Evolutionary conservation across 2,888 invertebrate species (phyloP), one percentile per base, ranked within the genome.

Genomic region (Diarsia brunnea): DNA sequence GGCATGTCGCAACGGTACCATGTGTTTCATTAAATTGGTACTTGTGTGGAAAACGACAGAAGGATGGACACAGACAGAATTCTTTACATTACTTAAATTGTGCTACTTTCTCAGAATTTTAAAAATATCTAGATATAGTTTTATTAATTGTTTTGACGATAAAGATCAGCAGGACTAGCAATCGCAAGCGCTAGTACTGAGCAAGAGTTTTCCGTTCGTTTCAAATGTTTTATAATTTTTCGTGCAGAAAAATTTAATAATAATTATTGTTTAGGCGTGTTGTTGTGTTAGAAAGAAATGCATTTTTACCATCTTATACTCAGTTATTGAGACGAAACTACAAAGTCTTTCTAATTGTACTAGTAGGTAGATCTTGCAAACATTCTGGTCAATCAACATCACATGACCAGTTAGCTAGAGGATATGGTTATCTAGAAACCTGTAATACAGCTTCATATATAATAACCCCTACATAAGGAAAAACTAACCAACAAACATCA

Each of bases 401-500:
- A 79, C 45, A 61, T 53, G 16, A 67, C 31, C 55, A 68, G 16
- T 16, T 51, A 58, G 43, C 47, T 55, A 43, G 24, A 58, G 60
- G 51, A 47, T 47, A 68, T 47, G 12, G 21, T 58, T 60, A 45
- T 12, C 47, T 47, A 75, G 45, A 71, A 75, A 82, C 79, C 69
- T 63, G 75, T 83, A 58, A 38, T 24, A 69, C 51, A 27, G 31
- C 70, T 14, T 67, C 14, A 73, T 70, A 60, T 58, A 14, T 69
- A 43, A 69, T 67, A 67, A 65, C 31, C 49, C 31, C 5, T 67
- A 74, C 19, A 65, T 47, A 45, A 79, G 60, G 68, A 82, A 82
- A 82, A 74, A 55, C 49, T 19, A 14, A 61, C 11, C 24, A 68
- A 63, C 31, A 64, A 67, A 73, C 43, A 58, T 47, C 21, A 58